Base-by-base conservation (phyloP, 2,113 vertebrate genomes). In the Chloroceryle aenea region DNA sequence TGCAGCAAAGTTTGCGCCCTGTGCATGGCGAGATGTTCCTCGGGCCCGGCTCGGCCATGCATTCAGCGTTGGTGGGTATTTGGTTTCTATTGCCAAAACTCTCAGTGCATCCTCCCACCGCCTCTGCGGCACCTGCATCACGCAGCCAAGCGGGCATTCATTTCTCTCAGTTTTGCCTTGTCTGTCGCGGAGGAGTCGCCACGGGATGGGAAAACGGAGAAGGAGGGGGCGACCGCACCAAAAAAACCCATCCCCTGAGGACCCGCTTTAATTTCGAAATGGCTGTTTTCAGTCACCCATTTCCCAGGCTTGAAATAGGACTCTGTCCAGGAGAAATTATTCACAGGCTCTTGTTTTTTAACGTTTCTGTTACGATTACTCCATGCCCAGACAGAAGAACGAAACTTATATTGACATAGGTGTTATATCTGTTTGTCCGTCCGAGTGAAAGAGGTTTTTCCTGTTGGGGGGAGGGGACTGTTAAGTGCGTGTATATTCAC, bases 251-350 rank as follows among this genome's bases (percentile, higher is more conserved):
- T 20, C 45, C 45, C 7, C 48, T 23, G 16, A 40, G 32, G 14
- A 71, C 32, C 21, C n/a, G 9, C n/a, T 83, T 92, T 89, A 36
- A 42, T 89, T 94, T 90, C 76, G 80, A 94, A 92, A 92, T 50
- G 45, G 63, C 63, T 53, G 80, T 29, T 86, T 88, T 84, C 47
- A 72, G 38, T 85, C 66, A 73, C 12, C 3, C 48, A 2, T 69
- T 83, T 77, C 76, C 30, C 55, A 66, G 64, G 8, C 59, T 89
- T 34, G 77, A 87, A 77, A 64, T 58, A 27, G 14, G 14, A 25
- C n/a, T 47, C 12, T 3, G 26, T 47, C 40, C 34, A 40, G 72
- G 43, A 79, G 32, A 80, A 91, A 48, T 3, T 8, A 21, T 47
- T 50, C 16, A 11, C 64, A 30, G 38, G 14, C 13, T n/a, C n/a